Evolutionary conservation across 2,888 invertebrate species (phyloP), one percentile per base, ranked within the genome.

Genomic region (Lepeophtheirus nordmannii): DNA sequence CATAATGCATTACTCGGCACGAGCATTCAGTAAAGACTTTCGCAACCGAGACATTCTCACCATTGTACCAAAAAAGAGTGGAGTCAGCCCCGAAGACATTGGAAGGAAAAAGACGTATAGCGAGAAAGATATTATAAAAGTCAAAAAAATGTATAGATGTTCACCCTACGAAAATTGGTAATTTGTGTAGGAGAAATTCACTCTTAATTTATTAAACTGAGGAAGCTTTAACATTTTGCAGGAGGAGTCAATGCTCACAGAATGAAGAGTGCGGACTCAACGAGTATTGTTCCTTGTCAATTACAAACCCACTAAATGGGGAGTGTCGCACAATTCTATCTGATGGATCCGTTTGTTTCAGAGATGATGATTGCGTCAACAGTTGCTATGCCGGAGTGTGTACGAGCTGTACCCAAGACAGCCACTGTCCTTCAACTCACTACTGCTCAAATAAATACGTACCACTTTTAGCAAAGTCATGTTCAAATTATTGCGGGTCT

Each of bases 1-100:
- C 30, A 65, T 65, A 39, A 65, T 65, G 65, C 65, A 65, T 38
- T 65, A 65, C 38, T 57, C 57, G 8, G 20, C 65, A n/a, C 56
- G 39, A 38, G 65, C 65, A n/a, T 65, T 65, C 58, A 23, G 23
- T n/a, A 65, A 65, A 53, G 5, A 65, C 37, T 30, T 20, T 58
- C 2, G 14, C 1, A n/a, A 46, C 14, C 17, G 23, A 14, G 39
- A 37, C 20, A 20, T 62, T 39, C 62, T 38, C 17, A 62, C 62
- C 40, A 56, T 64, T 10, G 23, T 56, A 1, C 64, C 64, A 10
- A 40, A 62, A 11, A 9, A 17, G 3, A 17, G 17, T 57, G n/a
- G n/a, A 38, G 58, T 58, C 23, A 58, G 39, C 12, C 22, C 23
- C 14, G 58, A 58, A 22, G 58, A 58, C 17, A 11, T 65, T 12